Evolutionary conservation across 2,888 invertebrate species (phyloP), one percentile per base, ranked within the genome.

Genomic region (Muscina levida): DNA sequence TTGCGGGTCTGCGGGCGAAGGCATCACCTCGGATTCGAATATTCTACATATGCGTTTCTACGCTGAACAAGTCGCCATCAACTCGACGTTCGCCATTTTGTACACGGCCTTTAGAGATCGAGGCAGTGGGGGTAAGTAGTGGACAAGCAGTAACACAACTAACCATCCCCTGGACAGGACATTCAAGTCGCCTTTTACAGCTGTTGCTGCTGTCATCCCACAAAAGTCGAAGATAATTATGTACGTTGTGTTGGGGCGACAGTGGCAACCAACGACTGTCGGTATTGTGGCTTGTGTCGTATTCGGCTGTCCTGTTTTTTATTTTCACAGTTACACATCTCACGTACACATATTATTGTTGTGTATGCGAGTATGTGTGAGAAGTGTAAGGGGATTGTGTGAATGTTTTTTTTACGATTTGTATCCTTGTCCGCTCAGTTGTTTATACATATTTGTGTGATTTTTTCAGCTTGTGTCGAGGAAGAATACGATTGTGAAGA

Each of bases 401-500:
- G 11, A 19, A 17, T 48, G 39, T n/a, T 48, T 68, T 53, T 53
- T 15, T 39, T 53, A 17, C n/a, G 31, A 31, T 31, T 31, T 31
- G 31, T n/a, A 44, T n/a, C n/a, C 4, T 11, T 44, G 44, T 44
- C 2, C n/a, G n/a, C 44, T 4, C 44, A 44, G 13, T 92, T 92
- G 84, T 89, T 89, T 17, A 8, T n/a, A n/a, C n/a, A n/a, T 31
- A 31, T 31, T 31, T 31, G 31, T 31, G 31, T 31, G 31, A 31
- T 67, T 39, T 31, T 26, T 44, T n/a, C 67, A 85, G 85, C 51
- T 71, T 87, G 87, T 82, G 70, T 82, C n/a, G 84, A 80, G 92
- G 89, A 87, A 0, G 96, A 97, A 85, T 96, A 95, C 86, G 95
- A 97, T 89, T 97, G 97, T 87, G 95, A 96, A 85, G 97, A 97